A percentile compares a stretch with the other conserved stretches of the same genome.
phyloP scores from a whole-genome alignment of 2,888 invertebrate species.

The Phyllotreta striolata region DNA sequence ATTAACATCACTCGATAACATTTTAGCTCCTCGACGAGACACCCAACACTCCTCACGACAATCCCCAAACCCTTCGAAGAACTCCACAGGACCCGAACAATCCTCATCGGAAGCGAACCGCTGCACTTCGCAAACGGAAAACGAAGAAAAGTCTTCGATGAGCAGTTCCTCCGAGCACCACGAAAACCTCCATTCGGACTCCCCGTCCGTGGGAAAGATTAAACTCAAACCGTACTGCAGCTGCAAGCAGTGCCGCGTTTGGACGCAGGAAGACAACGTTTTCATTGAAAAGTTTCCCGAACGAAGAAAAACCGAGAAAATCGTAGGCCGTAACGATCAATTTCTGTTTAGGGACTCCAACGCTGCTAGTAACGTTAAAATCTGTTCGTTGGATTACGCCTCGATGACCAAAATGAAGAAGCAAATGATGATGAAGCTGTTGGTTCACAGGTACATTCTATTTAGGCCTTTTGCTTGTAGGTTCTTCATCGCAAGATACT shows the following conservation, averaged over 20 bases:
- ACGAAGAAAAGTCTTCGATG: neutral
- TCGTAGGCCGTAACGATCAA: constrained; percentile 23
- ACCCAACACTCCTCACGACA: too few species aligned
- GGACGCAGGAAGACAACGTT: constrained; percentile 42
- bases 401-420: constrained; percentile 46
- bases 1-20: too few species aligned
- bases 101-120: too few species aligned
- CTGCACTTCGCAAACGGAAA: neutral
- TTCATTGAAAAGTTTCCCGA: constrained; percentile 29
- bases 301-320: constrained; percentile 13
- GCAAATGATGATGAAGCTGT: constrained; percentile 41
- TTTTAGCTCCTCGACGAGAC: too few species aligned
- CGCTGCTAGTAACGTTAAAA: constrained; percentile 27
- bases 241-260: constrained; percentile 44
- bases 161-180: neutral
- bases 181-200: neutral
- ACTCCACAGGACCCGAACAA: too few species aligned
- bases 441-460: constrained; percentile 48
- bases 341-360: constrained; percentile 35
- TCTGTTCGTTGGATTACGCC: constrained; percentile 42
- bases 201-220: constrained; percentile 18
- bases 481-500: too few species aligned
- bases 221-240: constrained; percentile 41
- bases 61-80: too few species aligned
- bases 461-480: too few species aligned